Base-by-base conservation (phyloP, 2,888 invertebrate genomes). In the Apodemia mormo region DNA sequence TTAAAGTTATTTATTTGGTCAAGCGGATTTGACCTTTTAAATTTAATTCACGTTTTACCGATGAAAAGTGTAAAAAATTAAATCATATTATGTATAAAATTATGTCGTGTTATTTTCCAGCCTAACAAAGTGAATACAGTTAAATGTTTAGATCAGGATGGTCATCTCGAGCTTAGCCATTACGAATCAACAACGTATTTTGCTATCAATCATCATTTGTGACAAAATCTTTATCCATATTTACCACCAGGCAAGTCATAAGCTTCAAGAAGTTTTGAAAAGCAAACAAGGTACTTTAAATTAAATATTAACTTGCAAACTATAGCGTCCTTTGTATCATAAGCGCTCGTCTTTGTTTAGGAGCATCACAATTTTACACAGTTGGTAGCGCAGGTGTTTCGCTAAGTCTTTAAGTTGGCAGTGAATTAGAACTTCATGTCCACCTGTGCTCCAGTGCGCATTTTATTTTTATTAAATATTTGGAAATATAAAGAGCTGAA, bases 361-460 rank as follows among this genome's bases (percentile, higher is more conserved):
- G 70, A 68, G 68, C 68, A 43, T 65, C 67, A 71, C 71, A 71
- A 73, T 74, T 49, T 74, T 70, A 73, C 70, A 72, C 73, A 74
- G 70, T 74, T 70, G 71, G 74, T 68, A 74, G 68, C 43, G 54
- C 73, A 74, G 74, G 69, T 74, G 71, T 71, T 74, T 45, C 71
- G 68, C 71, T 73, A 68, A 64, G 67, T 69, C 66, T 61, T 64
- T 65, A 73, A 74, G 69, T 74, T 74, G 73, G 73, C 74, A 69
- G 68, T 65, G 43, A 49, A 70, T 67, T 71, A 69, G 67, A 68
- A 70, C 70, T 56, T 76, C 49, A 68, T 58, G 67, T 68, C 71
- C 71, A 61, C 75, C 67, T 71, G 75, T 52, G 52, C 72, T 49
- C 65, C 72, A 52, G 72, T 71, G 56, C 70, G 69, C 66, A 67